Base-by-base conservation (phyloP, 2,797 vertebrate species). In the Oryzias dopingdopingensis region DNA sequence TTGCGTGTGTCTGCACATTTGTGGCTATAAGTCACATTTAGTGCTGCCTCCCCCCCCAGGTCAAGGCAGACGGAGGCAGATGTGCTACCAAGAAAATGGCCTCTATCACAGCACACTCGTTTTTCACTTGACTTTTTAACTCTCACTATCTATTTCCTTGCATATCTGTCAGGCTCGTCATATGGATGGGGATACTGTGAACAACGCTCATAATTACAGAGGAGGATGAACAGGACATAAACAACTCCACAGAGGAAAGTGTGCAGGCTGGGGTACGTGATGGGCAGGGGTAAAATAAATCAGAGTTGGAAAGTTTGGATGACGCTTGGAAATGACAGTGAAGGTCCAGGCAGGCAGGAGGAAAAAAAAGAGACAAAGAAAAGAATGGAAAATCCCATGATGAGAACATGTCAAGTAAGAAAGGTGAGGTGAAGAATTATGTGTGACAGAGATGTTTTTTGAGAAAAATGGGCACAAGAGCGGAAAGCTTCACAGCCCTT, bases 31-130 rank as follows among this genome's bases (percentile, higher is more conserved):
- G 66, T 86, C 72, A 80, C 60, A 76, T 83, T 82, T 83, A 89
- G 70, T 72, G 72, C 60, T 0, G 14, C 26, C 64, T 77, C 72
- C 68, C 76, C 26, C 32, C 60, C 60, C 57, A 62, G 84, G 82
- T 85, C 87, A 87, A 81, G 81, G 80, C 74, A 72, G 32, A 74
- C 67, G 80, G 85, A 87, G 32, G 32, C 86, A 84, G 72, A 85
- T 77, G 82, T 70, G 74, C 81, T 70, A 80, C 24, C 45, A 63
- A 46, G 66, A 67, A 84, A 82, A 88, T 79, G 71, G 74, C 71
- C 77, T 72, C 60, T 65, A 67, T 57, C 40, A 76, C 74, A 69
- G 68, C 47, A 54, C 46, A 29, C 49, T 77, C 67, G 42, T 81
- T 84, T 82, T 79, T 76, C 74, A 76, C 59, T 51, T 50, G 18